These are phyloP conservation scores for Bucco capensis DNA, from an alignment of 2,113 vertebrate species.

Conservation along the genomic window DNA sequence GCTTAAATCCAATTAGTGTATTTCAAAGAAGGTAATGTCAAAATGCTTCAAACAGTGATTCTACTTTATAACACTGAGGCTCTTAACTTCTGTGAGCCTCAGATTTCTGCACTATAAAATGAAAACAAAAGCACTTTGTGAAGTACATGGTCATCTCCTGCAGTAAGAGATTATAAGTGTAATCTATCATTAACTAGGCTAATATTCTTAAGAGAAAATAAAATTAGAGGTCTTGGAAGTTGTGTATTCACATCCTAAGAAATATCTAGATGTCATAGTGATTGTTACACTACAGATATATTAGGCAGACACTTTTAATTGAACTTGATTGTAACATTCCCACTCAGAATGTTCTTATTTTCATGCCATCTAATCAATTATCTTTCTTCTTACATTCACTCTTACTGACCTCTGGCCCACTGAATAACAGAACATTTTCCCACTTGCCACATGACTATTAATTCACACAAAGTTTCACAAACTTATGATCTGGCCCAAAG, in stretches of 20 bases:
- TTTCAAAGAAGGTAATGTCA: conserved; percentile 20
- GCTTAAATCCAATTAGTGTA: conserved; percentile 41
- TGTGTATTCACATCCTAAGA: not conserved
- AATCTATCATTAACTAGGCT: not conserved
- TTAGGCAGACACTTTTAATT: not conserved
- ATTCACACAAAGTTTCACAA: not conserved
- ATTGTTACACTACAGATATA: not conserved
- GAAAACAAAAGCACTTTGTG: conserved; percentile 2
- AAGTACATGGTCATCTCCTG: not conserved
- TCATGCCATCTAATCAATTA: not conserved
- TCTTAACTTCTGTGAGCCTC: not conserved
- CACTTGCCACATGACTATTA: not conserved
- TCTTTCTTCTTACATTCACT: not conserved
- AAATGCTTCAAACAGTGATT: conserved; percentile 9
- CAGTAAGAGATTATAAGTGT: not conserved
- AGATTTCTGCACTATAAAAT: conserved; percentile 10
- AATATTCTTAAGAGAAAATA: conserved; percentile 5
- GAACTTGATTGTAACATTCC: not conserved
- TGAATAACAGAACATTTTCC: not conserved
- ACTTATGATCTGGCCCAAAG: not conserved
- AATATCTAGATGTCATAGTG: not conserved
- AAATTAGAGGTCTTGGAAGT: not conserved
- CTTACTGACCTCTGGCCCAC: not conserved
- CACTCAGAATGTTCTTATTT: not conserved
- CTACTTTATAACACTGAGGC: not conserved